Conservation (phyloP, 2,797 vertebrate species). For the Pitangus sulphuratus region DNA sequence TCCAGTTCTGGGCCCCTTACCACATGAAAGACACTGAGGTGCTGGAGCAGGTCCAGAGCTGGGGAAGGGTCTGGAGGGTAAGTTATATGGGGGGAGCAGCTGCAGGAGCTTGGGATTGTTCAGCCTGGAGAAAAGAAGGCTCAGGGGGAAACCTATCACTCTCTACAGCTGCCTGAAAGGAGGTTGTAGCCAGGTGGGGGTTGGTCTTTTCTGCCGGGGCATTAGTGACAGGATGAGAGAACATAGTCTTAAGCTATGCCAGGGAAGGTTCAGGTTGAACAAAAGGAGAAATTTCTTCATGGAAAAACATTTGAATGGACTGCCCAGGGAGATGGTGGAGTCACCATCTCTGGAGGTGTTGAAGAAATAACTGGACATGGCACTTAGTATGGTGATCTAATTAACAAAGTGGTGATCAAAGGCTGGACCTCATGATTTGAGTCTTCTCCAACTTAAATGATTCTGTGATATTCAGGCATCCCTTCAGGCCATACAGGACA, state of each 20-base stretch:
- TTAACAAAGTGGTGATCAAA: neutral
- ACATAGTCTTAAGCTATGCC: neutral
- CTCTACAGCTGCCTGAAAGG: accelerated
- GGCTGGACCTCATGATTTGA: no score
- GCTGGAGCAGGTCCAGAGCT: neutral
- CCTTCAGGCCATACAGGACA: neutral
- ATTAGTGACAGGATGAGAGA: neutral
- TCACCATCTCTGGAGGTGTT: neutral
- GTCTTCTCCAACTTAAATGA: neutral
- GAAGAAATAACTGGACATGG: neutral
- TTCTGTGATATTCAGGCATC: neutral
- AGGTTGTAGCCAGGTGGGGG: accelerated
- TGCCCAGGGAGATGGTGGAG: neutral
- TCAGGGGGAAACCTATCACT: neutral
- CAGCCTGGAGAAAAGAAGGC: neutral
- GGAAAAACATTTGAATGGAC: neutral
- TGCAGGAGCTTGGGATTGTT: neutral
- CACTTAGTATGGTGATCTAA: neutral
- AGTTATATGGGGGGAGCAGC: neutral
- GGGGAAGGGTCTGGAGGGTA: neutral
- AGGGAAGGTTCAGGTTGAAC: neutral
- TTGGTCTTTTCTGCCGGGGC: accelerated
- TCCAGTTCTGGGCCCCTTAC: neutral
- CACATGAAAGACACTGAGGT: neutral
- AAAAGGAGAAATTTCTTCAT: neutral